Base-by-base conservation (phyloP, 2,797 vertebrate species). In the Enteromius treurensis region DNA sequence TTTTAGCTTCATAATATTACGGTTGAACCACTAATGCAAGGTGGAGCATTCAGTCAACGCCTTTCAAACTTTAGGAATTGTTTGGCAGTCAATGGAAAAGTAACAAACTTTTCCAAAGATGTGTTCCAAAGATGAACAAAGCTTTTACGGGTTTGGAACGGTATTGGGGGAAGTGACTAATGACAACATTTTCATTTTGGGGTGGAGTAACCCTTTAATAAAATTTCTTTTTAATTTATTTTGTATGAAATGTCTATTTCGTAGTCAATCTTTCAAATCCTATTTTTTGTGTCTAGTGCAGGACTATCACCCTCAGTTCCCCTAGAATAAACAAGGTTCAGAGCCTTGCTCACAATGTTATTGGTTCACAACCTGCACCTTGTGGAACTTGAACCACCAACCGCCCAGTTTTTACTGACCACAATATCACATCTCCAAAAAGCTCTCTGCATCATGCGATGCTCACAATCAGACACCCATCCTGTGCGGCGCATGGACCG, bases 391-490 rank as follows among this genome's bases (percentile, higher is more conserved):
- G 5, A 82, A 75, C 45, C 32, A 42, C 15, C 80, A 55, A 15
- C 42, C 17, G 37, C 3, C 19, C 5, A 0, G 32, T 76, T 67
- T 42, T 34, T 37, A 23, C 23, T 2, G 5, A 15, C 45, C 17
- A 21, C 6, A 47, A 17, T 49, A 42, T 69, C 55, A 81, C 26
- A 42, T 17, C 32, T 76, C 47, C 67, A 82, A 42, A 34, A 51
- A 53, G 60, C n/a, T 19, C 34, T 45, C 42, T 32, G 37, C 5
- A 29, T 64, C 47, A 7, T 77, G 23, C 45, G 23, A 60, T 67
- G 60, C 14, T 82, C 42, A 19, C 34, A 3, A 32, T 8, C 45
- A 82, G 60, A 42, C 40, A 14, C 81, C 64, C 73, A 49, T 78
- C 77, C 47, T 82, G 10, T 5, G 47, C 71, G 42, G n/a, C 21